Evolutionary conservation across 2,113 vertebrate species (phyloP).

Genomic region (Psophia crepitans): DNA sequence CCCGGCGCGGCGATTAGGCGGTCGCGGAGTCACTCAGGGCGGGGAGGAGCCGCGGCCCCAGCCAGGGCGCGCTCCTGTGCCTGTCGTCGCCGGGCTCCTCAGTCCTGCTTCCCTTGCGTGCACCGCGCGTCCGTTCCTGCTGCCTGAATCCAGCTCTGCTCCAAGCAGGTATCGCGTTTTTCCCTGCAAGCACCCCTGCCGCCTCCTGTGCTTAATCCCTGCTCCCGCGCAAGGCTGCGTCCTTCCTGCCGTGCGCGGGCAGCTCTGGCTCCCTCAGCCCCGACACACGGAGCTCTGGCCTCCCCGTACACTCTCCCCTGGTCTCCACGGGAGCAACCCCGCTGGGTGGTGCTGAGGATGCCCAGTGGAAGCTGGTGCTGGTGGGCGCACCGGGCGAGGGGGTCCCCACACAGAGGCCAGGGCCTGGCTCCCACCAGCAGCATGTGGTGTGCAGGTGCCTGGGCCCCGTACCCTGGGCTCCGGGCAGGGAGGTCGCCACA

Average conservation of each 20-base stretch:
- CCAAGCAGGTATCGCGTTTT: background rate
- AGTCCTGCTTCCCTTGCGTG: rapidly evolving
- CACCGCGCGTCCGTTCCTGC: no score
- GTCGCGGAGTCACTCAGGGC: background rate
- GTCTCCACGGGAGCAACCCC: background rate
- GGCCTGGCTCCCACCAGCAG: background rate
- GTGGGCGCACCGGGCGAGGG: background rate
- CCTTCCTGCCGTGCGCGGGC: background rate
- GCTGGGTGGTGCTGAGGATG: background rate
- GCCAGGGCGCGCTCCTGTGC: background rate
- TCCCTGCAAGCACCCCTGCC: background rate
- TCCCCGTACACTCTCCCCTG: background rate
- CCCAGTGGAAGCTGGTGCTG: background rate
- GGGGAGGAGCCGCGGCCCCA: background rate
- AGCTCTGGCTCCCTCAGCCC: background rate
- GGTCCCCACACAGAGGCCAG: no score
- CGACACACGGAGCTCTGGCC: background rate
- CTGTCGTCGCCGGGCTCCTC: no score
- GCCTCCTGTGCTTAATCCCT: background rate
- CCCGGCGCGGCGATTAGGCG: background rate
- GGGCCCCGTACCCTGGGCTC: background rate
- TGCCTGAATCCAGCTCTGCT: no score
- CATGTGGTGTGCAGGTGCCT: rapidly evolving
- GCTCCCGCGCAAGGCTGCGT: rapidly evolving
- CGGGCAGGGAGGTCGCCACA: rapidly evolving